Percentiles rank a stretch among this genome's conserved stretches.
Conservation (phyloP, 2,797 vertebrate genomes). For the Synaphobranchus kaupii region DNA sequence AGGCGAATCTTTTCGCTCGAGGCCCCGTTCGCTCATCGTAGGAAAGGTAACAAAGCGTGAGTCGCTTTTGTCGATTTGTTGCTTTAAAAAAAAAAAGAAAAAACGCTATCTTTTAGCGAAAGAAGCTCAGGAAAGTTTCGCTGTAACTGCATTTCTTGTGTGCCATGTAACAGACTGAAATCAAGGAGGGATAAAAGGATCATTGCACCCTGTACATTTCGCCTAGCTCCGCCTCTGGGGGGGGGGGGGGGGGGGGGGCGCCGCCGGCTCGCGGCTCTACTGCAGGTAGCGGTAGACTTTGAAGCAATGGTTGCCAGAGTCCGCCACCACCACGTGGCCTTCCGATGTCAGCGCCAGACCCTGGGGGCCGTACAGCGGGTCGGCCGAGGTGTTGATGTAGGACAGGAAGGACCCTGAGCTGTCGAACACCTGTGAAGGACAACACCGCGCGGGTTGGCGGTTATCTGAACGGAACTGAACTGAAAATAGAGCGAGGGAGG, state of each 20-base stretch:
- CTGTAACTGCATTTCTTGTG: conserved; percentile 22
- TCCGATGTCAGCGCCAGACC: conserved; percentile 94
- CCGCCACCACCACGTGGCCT: conserved; percentile 92
- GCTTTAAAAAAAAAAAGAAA: not conserved
- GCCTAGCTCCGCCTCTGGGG: not conserved
- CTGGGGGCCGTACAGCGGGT: conserved; percentile 92
- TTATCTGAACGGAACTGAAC: not conserved
- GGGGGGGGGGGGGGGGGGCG: no score
- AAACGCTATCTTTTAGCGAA: conserved; percentile 22
- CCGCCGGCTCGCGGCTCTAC: conserved; percentile 61
- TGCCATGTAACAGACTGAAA: conserved; percentile 21
- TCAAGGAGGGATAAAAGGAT: conserved; percentile 27
- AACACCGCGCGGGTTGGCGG: not conserved
- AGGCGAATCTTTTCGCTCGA: conserved; percentile 11
- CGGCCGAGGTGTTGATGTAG: conserved; percentile 94
- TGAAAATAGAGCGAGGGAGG: not conserved
- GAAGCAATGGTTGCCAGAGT: conserved; percentile 98
- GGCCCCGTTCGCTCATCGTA: not conserved
- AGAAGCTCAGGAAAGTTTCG: conserved; percentile 30
- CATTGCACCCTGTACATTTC: conserved; percentile 28
- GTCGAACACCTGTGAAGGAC: conserved; percentile 86
- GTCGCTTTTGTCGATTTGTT: conserved; percentile 24
- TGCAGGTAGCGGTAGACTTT: conserved; percentile 98
- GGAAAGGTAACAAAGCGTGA: conserved; percentile 24
- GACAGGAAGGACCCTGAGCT: conserved; percentile 93